Base-by-base conservation (phyloP, 2,113 vertebrate species). In the Scomber scombrus region DNA sequence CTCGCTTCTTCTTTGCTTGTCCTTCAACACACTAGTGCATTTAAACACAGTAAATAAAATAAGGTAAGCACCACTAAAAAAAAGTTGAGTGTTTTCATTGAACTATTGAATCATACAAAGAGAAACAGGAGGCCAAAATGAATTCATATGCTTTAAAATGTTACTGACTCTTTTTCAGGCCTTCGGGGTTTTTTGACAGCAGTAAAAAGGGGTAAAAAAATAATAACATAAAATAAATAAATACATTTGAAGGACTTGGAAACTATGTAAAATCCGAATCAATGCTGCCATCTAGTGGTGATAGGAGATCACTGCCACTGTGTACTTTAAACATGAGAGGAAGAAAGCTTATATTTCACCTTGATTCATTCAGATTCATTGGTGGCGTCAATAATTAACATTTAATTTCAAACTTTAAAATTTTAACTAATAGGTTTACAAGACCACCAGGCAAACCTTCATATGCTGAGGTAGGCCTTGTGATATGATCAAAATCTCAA, bases 251-350 rank as follows among this genome's bases (percentile, higher is more conserved):
- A 1, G 10, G 9, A 50, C 2, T 14, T 11, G 0, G 15, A 0
- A 43, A 4, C 5, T 4, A 26, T 15, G 50, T 49, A 2, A 65
- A 71, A 29, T 23, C 1, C 81, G 47, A 60, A 5, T 56, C 54
- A 45, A 45, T 26, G 73, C 81, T 88, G 81, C 89, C 84, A 79
- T 65, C 91, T 87, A 49, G 71, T 82, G 91, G 73, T 56, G 18
- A 10, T 3, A 19, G 2, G 5, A 15, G 46, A 52, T 70, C 13
- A 71, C 21, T 66, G 14, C 63, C 55, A 7, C 46, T 21, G 46
- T 21, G 7, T 16, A 21, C 4, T 13, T 45, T 13, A 16, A 21
- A 47, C 11, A 23, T 0, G 61, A 19, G 14, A 55, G 19, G 19
- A 13, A 11, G 5, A 52, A 12, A 26, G 5, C 9, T 18, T 1